phyloP scores from a whole-genome alignment of 2,888 invertebrate species.

The Lamproptera curius region DNA sequence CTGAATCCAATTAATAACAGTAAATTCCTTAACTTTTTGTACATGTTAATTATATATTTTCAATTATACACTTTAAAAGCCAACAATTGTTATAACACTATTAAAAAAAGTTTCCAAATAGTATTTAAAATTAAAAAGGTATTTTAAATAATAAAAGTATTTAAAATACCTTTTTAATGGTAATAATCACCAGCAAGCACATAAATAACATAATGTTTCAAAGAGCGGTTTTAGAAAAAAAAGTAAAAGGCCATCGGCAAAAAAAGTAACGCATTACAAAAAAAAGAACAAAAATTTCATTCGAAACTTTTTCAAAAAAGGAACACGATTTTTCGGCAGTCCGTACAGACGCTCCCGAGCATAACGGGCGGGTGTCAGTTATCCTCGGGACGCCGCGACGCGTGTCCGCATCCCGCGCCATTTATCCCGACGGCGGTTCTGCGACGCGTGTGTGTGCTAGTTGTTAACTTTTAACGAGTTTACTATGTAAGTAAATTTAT shows the following conservation, averaged over 20 bases:
- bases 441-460: slow-evolving; percentile 24
- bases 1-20: too few species aligned
- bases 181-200: too few species aligned
- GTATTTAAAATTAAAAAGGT: not conserved
- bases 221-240: too few species aligned
- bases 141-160: not conserved
- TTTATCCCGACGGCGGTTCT: slow-evolving; percentile 13
- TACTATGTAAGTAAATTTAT: slow-evolving; percentile 20
- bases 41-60: too few species aligned
- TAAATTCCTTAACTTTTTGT: too few species aligned
- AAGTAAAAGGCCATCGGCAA: too few species aligned
- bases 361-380: slow-evolving; percentile 48
- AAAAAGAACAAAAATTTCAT: too few species aligned
- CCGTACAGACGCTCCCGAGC: slow-evolving; percentile 29
- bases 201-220: too few species aligned
- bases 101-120: too few species aligned
- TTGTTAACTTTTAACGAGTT: slow-evolving; percentile 19
- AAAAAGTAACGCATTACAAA: too few species aligned
- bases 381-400: slow-evolving; percentile 49
- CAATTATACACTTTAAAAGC: too few species aligned
- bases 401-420: slow-evolving; percentile 35
- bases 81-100: too few species aligned
- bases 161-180: not conserved
- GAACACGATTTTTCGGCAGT: slow-evolving; percentile 7
- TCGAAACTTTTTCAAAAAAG: not conserved